Base-by-base conservation (phyloP, 2,113 vertebrate genomes). In the Trochalopteron elliotii region DNA sequence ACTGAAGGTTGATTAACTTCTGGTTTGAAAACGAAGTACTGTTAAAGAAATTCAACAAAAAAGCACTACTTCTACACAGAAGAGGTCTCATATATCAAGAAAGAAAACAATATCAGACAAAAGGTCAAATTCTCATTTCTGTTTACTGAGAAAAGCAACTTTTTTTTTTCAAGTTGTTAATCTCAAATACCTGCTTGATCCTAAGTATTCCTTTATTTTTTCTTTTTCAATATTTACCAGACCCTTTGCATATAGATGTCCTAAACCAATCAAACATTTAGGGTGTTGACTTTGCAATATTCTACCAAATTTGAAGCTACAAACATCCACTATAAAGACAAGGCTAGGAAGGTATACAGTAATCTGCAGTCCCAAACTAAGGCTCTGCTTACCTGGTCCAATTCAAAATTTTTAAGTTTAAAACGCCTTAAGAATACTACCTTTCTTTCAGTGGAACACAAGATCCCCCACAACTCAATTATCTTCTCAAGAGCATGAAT, bases 391-490 rank as follows among this genome's bases (percentile, higher is more conserved):
- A 67, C 9, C 2, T 28, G 2, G 8, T 56, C 7, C 35, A 57
- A 67, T 10, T 71, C 4, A 45, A 40, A 76, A 59, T 67, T 65
- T 27, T 1, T 4, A 28, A 19, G 13, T 37, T 85, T 61, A 56
- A 85, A 75, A 70, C 22, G 20, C 4, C 6, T 74, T 56, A 52
- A 35, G 35, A 52, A 35, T 35, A 42, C 33, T 6, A 3, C 5
- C 7, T 52, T 56, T 65, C 49, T 56, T 79, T 65, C 37, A 57
- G 15, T 25, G 8, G 14, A 65, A 37, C 7, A 17, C 39, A 7
- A 17, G 11, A 42, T 7, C 0, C 2, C 9, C 10, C 8, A 44
- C 0, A 0, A 50, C 10, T n/a, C 15, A 74, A 7, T 55, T 59
- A 4, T 50, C 25, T 64, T 80, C 21, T 61, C 47, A 76, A 44